These are phyloP conservation scores for Kuschelorhynchus macadamiae DNA, from an alignment of 2,888 invertebrate genomes.

Conservation along the genomic window DNA sequence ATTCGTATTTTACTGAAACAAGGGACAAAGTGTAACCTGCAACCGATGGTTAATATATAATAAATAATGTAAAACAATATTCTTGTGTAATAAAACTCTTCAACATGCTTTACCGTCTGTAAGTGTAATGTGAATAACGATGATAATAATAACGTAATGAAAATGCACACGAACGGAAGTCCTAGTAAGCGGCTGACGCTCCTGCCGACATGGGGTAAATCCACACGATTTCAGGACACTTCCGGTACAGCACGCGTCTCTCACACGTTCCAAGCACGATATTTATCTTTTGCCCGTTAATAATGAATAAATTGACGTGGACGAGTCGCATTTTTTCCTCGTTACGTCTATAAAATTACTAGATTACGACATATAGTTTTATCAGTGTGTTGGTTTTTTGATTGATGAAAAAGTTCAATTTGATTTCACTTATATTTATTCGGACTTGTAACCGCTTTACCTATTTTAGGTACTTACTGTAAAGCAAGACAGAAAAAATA, in stretches of 20 bases:
- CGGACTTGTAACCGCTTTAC: no score
- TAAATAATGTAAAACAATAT: conserved; percentile 34
- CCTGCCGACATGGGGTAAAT: conserved; percentile 53
- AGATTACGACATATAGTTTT: no score
- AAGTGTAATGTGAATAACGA: conserved; percentile 47
- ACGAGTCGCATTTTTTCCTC: not conserved
- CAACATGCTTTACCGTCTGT: conserved; percentile 29
- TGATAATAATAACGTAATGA: conserved; percentile 59
- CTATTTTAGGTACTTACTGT: no score
- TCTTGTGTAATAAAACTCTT: conserved; percentile 10
- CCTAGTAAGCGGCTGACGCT: conserved; percentile 62
- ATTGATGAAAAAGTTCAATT: no score
- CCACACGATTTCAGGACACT: conserved; percentile 57
- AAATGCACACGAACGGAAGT: conserved; percentile 61
- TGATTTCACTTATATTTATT: no score
- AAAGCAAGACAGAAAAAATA: no score
- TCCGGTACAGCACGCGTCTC: conserved; percentile 63
- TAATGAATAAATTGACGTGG: conserved; percentile 35
- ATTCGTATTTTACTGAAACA: no score
- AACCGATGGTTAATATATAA: no score
- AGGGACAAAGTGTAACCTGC: no score
- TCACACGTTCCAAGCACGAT: conserved; percentile 54
- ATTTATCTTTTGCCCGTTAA: conserved; percentile 52
- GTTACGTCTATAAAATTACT: not conserved
- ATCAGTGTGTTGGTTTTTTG: no score